phyloP scores from a whole-genome alignment of 2,797 vertebrate species.

The Sebastes minor region DNA sequence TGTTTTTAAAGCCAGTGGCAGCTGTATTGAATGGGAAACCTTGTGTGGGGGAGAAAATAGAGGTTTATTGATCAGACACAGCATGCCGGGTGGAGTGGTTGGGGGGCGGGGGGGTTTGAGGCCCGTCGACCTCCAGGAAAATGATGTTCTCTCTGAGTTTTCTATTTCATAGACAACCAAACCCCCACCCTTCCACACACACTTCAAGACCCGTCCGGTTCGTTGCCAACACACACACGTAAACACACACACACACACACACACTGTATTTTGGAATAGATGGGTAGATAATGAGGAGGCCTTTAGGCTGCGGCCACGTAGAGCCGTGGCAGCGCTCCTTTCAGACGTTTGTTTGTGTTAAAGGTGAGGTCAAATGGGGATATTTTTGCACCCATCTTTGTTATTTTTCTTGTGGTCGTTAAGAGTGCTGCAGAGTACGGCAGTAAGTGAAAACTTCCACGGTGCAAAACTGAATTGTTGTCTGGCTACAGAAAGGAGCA shows the following conservation, averaged over 20 bases:
- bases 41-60: slow-evolving; percentile 86
- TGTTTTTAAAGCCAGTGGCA: slow-evolving; percentile 84
- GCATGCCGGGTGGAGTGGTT: slow-evolving; percentile 63
- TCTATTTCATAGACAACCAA: slow-evolving; percentile 71
- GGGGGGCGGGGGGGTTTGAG: slow-evolving; percentile 36
- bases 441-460: slow-evolving; percentile 43
- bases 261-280: slow-evolving; percentile 26
- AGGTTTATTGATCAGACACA: slow-evolving; percentile 84
- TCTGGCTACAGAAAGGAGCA: slow-evolving; percentile 1
- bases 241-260: not conserved
- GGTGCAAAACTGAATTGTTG: slow-evolving; percentile 4
- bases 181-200: slow-evolving; percentile 20
- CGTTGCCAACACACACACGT: slow-evolving; percentile 1
- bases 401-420: slow-evolving; percentile 55
- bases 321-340: slow-evolving; percentile 34
- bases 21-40: slow-evolving; percentile 84
- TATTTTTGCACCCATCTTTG: slow-evolving; percentile 54
- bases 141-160: slow-evolving; percentile 78
- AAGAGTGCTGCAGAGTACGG: slow-evolving; percentile 1
- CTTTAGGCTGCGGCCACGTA: slow-evolving; percentile 6
- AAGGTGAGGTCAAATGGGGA: slow-evolving; percentile 56
- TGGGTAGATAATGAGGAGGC: slow-evolving; percentile 57
- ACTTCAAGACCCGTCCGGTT: slow-evolving; percentile 24
- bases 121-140: slow-evolving; percentile 80
- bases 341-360: slow-evolving; percentile 62